phyloP scores from a whole-genome alignment of 2,888 invertebrate species.

The Spodoptera exigua region DNA sequence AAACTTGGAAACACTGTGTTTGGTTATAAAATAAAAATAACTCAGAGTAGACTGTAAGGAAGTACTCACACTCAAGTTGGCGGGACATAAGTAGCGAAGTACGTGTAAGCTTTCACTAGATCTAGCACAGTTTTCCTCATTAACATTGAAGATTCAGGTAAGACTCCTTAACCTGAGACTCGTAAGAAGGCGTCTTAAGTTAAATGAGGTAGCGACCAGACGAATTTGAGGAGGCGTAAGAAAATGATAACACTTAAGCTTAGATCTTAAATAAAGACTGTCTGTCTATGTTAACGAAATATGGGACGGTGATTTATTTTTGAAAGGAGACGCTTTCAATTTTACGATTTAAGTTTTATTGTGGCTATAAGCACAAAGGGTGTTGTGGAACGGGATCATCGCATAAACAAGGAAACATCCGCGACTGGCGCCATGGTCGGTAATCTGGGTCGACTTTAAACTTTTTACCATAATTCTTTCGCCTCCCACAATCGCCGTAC shows the following conservation, averaged over 20 bases:
- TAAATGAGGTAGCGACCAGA: slow-evolving; percentile 42
- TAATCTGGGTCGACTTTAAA: slow-evolving; percentile 78
- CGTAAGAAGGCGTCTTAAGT: slow-evolving; percentile 4
- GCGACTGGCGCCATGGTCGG: slow-evolving; percentile 60
- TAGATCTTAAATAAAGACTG: no score
- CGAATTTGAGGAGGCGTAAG: slow-evolving; percentile 22
- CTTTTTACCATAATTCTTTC: slow-evolving; percentile 77
- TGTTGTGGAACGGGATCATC: slow-evolving; percentile 58
- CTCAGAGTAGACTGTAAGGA: slow-evolving; percentile 39
- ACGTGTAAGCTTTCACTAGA: no score
- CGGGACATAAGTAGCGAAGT: no score
- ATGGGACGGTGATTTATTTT: no score
- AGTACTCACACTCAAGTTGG: no score
- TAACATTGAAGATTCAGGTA: no score
- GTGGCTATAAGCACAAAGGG: slow-evolving; percentile 52
- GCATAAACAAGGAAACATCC: slow-evolving; percentile 75
- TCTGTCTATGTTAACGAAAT: no score
- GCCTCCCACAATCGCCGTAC: slow-evolving; percentile 67
- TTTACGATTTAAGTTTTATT: slow-evolving; percentile 52
- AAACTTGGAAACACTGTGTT: slow-evolving; percentile 48
- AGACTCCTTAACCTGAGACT: neutral
- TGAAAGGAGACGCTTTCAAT: slow-evolving; percentile 38
- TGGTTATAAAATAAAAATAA: slow-evolving; percentile 51
- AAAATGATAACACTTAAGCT: slow-evolving; percentile 17
- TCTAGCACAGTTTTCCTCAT: no score